Evolutionary conservation across 2,888 invertebrate species (phyloP).

Genomic region (Caenorhabditis afra): DNA sequence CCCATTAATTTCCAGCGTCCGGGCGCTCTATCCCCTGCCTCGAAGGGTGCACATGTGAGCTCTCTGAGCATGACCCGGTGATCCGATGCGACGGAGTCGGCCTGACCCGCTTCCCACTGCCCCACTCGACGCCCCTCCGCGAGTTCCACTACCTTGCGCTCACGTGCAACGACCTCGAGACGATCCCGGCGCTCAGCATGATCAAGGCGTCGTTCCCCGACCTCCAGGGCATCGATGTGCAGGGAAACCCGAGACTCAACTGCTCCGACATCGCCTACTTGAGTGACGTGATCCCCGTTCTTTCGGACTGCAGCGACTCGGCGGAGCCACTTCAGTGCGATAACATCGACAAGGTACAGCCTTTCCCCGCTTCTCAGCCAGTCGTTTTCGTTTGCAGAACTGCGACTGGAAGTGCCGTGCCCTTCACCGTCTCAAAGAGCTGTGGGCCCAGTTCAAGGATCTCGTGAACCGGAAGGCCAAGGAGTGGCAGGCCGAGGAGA

Average conservation of each 20-base stretch:
- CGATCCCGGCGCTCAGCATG: conserved; percentile 59
- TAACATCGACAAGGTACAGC: conserved; percentile 38
- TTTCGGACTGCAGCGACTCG: conserved; percentile 50
- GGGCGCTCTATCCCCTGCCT: conserved; percentile 56
- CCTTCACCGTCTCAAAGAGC: conserved; percentile 58
- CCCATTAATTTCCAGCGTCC: conserved; percentile 16
- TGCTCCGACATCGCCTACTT: conserved; percentile 54
- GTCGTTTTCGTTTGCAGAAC: conserved; percentile 54
- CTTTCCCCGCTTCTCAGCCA: no score
- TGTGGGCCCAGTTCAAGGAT: conserved; percentile 68
- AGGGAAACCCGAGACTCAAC: conserved; percentile 64
- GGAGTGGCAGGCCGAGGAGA: conserved; percentile 59
- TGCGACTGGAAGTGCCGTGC: conserved; percentile 70
- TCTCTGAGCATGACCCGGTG: conserved; percentile 58
- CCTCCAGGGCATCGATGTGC: conserved; percentile 68
- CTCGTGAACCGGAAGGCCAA: conserved; percentile 55
- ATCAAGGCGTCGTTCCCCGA: conserved; percentile 68
- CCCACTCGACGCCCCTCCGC: conserved; percentile 54
- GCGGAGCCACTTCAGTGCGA: conserved; percentile 54
- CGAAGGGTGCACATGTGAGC: conserved; percentile 65
- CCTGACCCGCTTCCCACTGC: conserved; percentile 56
- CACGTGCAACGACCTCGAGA: conserved; percentile 65
- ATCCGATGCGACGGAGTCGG: conserved; percentile 65
- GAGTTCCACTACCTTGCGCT: conserved; percentile 65
- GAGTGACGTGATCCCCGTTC: conserved; percentile 50